Evolutionary conservation across 2,113 vertebrate species (phyloP), one percentile per base, ranked within the genome.

Genomic region (Cyanocitta stelleri): DNA sequence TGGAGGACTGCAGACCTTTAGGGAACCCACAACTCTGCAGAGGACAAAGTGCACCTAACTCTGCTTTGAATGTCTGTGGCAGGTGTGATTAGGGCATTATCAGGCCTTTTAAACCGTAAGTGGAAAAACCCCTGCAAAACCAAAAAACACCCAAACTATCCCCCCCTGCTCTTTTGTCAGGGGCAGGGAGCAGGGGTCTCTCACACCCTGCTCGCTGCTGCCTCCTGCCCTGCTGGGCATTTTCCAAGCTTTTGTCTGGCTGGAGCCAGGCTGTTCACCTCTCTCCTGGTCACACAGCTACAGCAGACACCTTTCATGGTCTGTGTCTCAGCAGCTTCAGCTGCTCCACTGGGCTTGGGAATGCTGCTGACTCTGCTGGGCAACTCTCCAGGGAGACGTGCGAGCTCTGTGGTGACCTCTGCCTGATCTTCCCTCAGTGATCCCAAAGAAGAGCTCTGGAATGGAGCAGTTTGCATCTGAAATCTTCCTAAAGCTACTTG

Each of bases 121-220:
- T 23, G 54, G 33, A 6, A 10, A 81, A 46, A 11, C 1, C 7
- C 27, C 29, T 2, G 30, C 23, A 22, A 55, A 58, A 13, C 21
- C 1, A 1, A 33, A 55, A 37, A 5, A 1, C 13, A 29, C 10
- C 11, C 43, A 51, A 72, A 19, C 15, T 21, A 3, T 30, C 3
- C 10, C 11, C 4, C 13, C 27, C 35, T 30, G 24, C 8, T 52
- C 4, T 66, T 29, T 39, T 30, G 58, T 33, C 89, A 39, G 46
- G 76, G 56, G 23, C n/a, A 52, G 59, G 51, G 67, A 71, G 20
- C 0, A 0, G 3, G 37, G 37, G 41, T 71, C 41, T 9, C 75
- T 55, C 37, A 39, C 13, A 8, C 1, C 0, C 71, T 93, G 54
- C 58, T 37, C 0, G 1, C 37, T 79, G 81, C 74, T 71, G 58